A percentile compares a stretch with the other conserved stretches of the same genome.
These are phyloP conservation scores for Lordiphosa collinella DNA, from an alignment of 1,140 invertebrate species.

Conservation along the genomic window DNA sequence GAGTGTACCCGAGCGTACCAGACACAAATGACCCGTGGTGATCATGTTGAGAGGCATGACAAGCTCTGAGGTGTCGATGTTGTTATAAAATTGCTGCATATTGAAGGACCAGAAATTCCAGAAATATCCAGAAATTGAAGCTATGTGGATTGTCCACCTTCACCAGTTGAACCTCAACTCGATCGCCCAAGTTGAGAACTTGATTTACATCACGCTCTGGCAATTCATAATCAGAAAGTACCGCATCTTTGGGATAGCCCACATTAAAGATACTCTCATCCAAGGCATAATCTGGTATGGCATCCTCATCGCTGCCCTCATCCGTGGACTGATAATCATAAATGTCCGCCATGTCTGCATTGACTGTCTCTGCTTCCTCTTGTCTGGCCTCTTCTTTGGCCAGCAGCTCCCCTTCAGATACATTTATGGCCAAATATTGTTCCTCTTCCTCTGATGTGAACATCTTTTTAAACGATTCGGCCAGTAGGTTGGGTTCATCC, in stretches of 20 bases:
- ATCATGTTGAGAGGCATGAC: too few species aligned
- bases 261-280: constrained; percentile 39
- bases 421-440: too few species aligned
- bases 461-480: constrained; percentile 1
- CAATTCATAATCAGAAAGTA: constrained; percentile 35
- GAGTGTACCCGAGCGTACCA: background rate
- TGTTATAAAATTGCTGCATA: constrained; percentile 51
- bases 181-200: constrained; percentile 2
- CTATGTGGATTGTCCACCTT: constrained; percentile 53
- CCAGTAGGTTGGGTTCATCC: background rate
- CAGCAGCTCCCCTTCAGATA: too few species aligned
- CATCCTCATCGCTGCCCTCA: constrained; percentile 23
- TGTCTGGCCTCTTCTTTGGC: too few species aligned
- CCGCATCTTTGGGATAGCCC: constrained; percentile 46
- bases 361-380: too few species aligned
- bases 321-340: too few species aligned
- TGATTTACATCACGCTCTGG: constrained; percentile 7
- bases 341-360: too few species aligned
- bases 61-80: too few species aligned
- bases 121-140: constrained; percentile 57
- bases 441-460: background rate
- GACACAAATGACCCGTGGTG: constrained; percentile 51
- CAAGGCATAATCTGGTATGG: constrained; percentile 43
- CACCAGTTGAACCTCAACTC: constrained; percentile 31
- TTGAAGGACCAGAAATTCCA: constrained; percentile 28